These are phyloP conservation scores for Drosophila anceps DNA, from an alignment of 2,888 invertebrate genomes.

Conservation along the genomic window DNA sequence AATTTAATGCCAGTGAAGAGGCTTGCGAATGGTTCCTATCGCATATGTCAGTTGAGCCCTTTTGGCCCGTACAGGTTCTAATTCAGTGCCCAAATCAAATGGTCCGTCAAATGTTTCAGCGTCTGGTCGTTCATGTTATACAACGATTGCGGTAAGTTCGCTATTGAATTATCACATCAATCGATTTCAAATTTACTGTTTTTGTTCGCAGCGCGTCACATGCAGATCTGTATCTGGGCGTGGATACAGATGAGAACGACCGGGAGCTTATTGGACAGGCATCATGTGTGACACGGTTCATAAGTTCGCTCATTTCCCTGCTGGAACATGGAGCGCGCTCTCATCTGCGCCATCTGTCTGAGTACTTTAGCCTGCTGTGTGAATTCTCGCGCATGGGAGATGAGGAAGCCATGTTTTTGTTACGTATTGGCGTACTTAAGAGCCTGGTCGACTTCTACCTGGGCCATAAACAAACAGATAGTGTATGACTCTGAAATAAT, in stretches of 20 bases:
- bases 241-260: conserved; percentile 86
- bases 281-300: conserved; percentile 96
- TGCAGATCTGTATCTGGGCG: conserved; percentile 87
- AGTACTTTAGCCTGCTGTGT: conserved; percentile 95
- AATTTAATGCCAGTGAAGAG: conserved; percentile 95
- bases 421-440: conserved; percentile 94
- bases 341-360: conserved; percentile 94
- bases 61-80: conserved; percentile 98
- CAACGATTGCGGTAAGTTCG: conserved; percentile 90
- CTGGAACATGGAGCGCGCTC: conserved; percentile 95
- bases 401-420: conserved; percentile 94
- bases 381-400: conserved; percentile 98
- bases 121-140: conserved; percentile 97
- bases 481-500: conserved; percentile 84
- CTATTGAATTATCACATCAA: not conserved
- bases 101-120: conserved; percentile 98
- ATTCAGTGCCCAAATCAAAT: conserved; percentile 98
- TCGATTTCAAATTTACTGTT: not conserved
- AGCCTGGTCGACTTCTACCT: conserved; percentile 97
- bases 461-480: conserved; percentile 91
- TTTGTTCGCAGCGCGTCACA: conserved; percentile 86
- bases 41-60: conserved; percentile 96
- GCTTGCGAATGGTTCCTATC: conserved; percentile 97
- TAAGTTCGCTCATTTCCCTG: conserved; percentile 93
- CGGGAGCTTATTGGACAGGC: conserved; percentile 88